Evolutionary conservation across 2,797 vertebrate species (phyloP), one percentile per base, ranked within the genome.

Genomic region (Oreonectes daqikongensis): DNA sequence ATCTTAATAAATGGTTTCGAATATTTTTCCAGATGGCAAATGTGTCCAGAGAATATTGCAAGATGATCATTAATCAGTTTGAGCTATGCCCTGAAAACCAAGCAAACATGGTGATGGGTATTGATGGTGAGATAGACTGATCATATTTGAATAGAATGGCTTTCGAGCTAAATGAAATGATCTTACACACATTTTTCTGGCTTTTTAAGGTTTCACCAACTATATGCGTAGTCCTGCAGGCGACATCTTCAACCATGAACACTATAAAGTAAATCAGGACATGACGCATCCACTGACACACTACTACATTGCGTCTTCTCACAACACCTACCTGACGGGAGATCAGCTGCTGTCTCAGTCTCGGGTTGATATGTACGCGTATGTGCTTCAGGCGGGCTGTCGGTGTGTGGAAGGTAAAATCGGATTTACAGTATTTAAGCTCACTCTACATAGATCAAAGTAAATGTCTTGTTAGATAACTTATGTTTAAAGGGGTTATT

Each of bases 291-390:
- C 97, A 0, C 87, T 99, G 75, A 93, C 90, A 75, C 94, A 96
- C 88, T 99, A 99, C 80, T 99, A 95, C 86, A 97, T 98, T 69
- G 90, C 96, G 84, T 98, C 97, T 0, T 99, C 97, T 40, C 97
- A 99, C 89, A 99, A 99, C 91, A 99, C 97, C 82, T 93, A 93
- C 87, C 91, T 99, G 89, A 97, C 95, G 0, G 97, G 97, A 79
- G 97, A 98, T 87, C 97, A 99, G 93, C 95, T 99, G 87, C 94
- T 97, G 18, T 99, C 97, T 1, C 95, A 98, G 88, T 98, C 97
- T 52, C 95, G 97, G 3, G 92, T 96, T 84, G 97, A 99, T 90
- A 98, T 97, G 38, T 99, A 99, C 0, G 96, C 96, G 14, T 97
- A 97, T 73, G 98, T 96, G 78, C 91, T 99, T 70, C 94, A 98